Evolutionary conservation across 2,888 invertebrate genomes (phyloP).

Genomic region (Zygothrica quintamaculata): DNA sequence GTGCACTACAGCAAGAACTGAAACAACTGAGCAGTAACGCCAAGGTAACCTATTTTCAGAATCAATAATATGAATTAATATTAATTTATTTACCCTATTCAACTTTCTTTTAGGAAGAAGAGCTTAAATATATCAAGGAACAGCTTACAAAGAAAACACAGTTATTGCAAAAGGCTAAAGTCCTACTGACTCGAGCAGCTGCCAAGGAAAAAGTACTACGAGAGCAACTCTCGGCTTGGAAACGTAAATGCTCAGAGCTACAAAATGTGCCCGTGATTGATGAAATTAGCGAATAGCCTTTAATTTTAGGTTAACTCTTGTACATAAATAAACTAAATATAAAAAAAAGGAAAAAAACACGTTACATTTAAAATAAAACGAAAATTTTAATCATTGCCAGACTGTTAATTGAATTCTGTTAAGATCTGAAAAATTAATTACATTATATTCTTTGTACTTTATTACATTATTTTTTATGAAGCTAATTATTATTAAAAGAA

Average conservation of each 20-base stretch:
- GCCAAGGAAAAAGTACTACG: conserved; percentile 87
- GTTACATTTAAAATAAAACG: conserved; percentile 14
- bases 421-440: too few species aligned
- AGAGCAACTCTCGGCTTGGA: conserved; percentile 85
- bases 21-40: conserved; percentile 65
- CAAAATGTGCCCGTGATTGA: conserved; percentile 85
- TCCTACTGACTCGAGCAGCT: conserved; percentile 87
- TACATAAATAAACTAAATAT: conserved; percentile 26
- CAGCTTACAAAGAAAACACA: conserved; percentile 87
- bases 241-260: conserved; percentile 84
- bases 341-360: background rate
- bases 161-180: conserved; percentile 88
- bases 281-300: conserved; percentile 83
- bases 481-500: too few species aligned
- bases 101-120: conserved; percentile 75
- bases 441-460: too few species aligned
- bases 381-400: conserved; percentile 27
- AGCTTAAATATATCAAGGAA: conserved; percentile 85
- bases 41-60: conserved; percentile 47
- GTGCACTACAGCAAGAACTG: conserved; percentile 79
- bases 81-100: background rate
- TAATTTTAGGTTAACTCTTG: conserved; percentile 57
- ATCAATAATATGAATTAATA: background rate
- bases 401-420: background rate
- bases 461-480: too few species aligned